Percentiles rank a stretch among this genome's conserved stretches.
Evolutionary conservation across 2,797 vertebrate genomes (phyloP).

Genomic region (Coregonus sp.): DNA sequence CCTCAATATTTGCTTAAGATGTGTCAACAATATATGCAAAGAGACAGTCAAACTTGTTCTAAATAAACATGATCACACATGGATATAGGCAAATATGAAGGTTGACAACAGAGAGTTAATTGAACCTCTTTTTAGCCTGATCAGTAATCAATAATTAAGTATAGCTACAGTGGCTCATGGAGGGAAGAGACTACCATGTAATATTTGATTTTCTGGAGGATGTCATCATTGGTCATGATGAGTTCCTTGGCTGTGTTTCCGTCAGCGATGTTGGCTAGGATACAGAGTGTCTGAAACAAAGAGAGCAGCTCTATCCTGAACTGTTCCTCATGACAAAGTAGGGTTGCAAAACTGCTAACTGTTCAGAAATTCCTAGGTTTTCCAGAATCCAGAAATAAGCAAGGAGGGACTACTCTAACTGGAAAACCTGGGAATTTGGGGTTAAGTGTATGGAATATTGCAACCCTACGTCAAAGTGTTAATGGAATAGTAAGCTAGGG

Average conservation of each 20-base stretch:
- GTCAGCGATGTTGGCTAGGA: constrained; percentile 95
- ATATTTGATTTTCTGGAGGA: constrained; percentile 98
- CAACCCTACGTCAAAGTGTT: neutral
- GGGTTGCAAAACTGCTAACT: no score
- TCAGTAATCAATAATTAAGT: neutral
- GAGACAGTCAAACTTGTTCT: neutral
- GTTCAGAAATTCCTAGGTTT: no score
- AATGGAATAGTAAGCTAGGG: neutral
- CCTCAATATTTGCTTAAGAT: neutral
- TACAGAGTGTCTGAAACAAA: constrained; percentile 88
- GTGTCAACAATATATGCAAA: neutral
- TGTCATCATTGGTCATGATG: constrained; percentile 98
- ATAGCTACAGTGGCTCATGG: neutral
- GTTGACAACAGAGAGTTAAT: neutral
- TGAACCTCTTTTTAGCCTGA: neutral
- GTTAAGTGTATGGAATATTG: no score
- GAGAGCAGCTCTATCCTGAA: neutral
- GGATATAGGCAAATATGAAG: neutral
- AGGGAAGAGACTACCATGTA: constrained; percentile 84
- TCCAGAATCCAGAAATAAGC: no score
- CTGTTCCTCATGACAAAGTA: no score
- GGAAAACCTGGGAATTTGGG: no score
- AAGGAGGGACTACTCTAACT: no score
- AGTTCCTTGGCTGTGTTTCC: constrained; percentile 97
- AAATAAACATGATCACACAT: neutral